phyloP scores from a whole-genome alignment of 35 echinoderm and acorn worm species.

The Ptychodera flava region DNA sequence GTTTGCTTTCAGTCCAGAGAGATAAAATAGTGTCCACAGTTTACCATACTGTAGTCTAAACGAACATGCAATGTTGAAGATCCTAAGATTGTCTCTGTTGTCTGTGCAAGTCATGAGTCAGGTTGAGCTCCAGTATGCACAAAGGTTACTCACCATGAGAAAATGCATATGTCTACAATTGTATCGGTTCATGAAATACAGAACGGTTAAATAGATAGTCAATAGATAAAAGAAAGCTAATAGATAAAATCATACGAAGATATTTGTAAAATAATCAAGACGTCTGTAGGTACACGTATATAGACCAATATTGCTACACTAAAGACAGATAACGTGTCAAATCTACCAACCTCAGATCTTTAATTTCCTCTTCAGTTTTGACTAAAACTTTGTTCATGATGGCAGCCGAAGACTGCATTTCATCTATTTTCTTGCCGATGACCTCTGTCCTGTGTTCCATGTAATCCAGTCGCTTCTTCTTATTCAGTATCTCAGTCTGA shows the following conservation, averaged over 20 bases:
- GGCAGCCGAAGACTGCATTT: slow-evolving; percentile 64
- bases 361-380: slow-evolving; percentile 61
- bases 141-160: too few species aligned
- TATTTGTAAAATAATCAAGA: not conserved
- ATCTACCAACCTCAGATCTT: slow-evolving; percentile 61
- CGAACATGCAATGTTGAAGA: too few species aligned
- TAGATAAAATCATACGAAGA: not conserved
- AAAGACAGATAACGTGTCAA: not conserved
- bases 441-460: slow-evolving; percentile 68
- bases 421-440: slow-evolving; percentile 77
- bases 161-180: too few species aligned
- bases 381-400: slow-evolving; percentile 87
- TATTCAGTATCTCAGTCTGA: slow-evolving; percentile 69
- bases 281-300: not conserved
- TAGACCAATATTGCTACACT: not conserved
- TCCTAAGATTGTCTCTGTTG: too few species aligned
- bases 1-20: too few species aligned
- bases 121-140: too few species aligned
- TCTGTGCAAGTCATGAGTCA: too few species aligned
- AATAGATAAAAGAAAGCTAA: too few species aligned
- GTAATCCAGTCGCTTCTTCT: slow-evolving; percentile 57
- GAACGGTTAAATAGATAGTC: too few species aligned
- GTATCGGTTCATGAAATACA: too few species aligned
- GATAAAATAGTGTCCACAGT: too few species aligned
- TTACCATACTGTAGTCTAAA: too few species aligned